Evolutionary conservation across 2,888 invertebrate species (phyloP), one percentile per base, ranked within the genome.

Genomic region (Drosophila multiciliata): DNA sequence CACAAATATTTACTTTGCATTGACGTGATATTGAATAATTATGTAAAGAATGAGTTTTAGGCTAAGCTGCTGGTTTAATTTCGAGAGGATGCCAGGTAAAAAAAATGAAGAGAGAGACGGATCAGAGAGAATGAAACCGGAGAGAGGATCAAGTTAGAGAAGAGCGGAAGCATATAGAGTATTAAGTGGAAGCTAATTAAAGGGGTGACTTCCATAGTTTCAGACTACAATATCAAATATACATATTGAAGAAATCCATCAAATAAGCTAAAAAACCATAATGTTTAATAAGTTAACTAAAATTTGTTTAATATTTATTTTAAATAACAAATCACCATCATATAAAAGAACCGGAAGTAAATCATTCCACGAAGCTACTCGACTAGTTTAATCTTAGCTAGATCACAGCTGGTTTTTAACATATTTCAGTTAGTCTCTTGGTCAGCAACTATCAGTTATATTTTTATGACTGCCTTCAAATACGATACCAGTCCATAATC

Each of bases 1-100:
- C 65, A 79, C 79, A 82, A 86, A 86, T 86, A 86, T 86, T 86
- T 77, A 86, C 82, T 64, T 77, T 71, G 66, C 78, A 86, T 82
- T 88, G 88, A 88, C 88, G 86, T 87, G 86, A 80, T 86, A 88
- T 75, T 83, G 88, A 87, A 83, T 87, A 88, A 86, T 86, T 88
- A 82, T 80, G 78, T 75, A 80, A 84, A 82, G 69, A 74, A 72
- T 79, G 66, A 64, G 33, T 74, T 81, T 69, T 64, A 61, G 76
- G 74, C 54, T 74, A 66, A 68, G 78, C 68, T 78, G 58, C 36
- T 54, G 61, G 54, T 48, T 54, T 57, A 66, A 62, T 54, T 48
- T 75, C 62, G 38, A 52, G 36, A 40, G 8, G 20, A 11, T 42
- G 38, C 42, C 61, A 71, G 63, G 55, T 45, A 55, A 38, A 35